Evolutionary conservation across 2,797 vertebrate genomes (phyloP), one percentile per base, ranked within the genome.

Genomic region (Selene dorsalis): DNA sequence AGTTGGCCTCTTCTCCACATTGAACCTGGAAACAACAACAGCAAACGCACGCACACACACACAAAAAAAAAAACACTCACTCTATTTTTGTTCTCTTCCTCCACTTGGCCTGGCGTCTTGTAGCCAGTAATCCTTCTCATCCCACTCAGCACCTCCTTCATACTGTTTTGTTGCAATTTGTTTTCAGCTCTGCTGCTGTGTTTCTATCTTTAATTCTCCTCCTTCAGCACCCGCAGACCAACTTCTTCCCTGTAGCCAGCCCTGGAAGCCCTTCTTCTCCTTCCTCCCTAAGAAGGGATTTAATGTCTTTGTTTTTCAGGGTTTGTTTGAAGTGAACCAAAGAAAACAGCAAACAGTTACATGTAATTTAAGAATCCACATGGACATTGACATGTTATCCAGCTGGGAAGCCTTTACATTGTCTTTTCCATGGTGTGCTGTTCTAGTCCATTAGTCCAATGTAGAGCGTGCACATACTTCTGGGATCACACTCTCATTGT

Each of bases 61-160:
- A 35, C 32, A 58, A 58, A 38, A 41, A 71, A 68, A 71, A 71
- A 89, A 65, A 83, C 73, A 47, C 80, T 90, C 63, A 35, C 58
- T 85, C 57, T 87, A 71, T 89, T 86, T 88, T 81, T 77, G 74
- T 80, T 80, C 77, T 79, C 69, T 60, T 83, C 71, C 82, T 79
- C 75, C 79, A 66, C 65, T 81, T 87, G 83, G 88, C 69, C 16
- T 41, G 5, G 13, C 65, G 11, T 83, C 77, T 53, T 45, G 70
- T 45, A 53, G 62, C 73, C 69, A 62, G 41, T 92, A 90, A 93
- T 90, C 91, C 84, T 69, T 74, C 76, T 84, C 76, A 84, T 88
- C 87, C 87, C 66, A 85, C 85, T 90, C 82, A 78, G 74, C 83
- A 70, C 83, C 79, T 89, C 86, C 85, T 88, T 90, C 85, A 83